phyloP scores from a whole-genome alignment of 2,113 vertebrate species.

The Terrapene triunguis region DNA sequence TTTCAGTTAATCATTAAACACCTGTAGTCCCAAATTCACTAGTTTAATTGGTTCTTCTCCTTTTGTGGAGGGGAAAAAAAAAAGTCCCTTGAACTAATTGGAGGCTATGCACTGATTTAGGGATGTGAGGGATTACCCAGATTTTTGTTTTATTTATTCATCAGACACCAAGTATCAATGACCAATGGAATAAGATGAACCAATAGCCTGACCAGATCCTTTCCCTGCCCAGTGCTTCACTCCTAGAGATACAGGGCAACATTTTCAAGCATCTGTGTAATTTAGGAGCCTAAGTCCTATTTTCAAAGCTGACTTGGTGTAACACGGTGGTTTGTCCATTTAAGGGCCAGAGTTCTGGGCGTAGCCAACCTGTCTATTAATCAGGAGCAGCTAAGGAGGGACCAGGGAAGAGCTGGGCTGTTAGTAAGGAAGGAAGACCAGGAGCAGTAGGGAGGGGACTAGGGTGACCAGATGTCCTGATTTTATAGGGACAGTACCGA shows the following conservation, averaged over 20 bases:
- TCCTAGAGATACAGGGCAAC: not conserved
- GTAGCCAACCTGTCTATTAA: not conserved
- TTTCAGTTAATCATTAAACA: conserved; percentile 44
- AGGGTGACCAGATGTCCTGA: no score
- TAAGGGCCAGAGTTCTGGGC: not conserved
- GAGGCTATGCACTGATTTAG: fast-evolving
- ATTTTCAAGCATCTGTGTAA: not conserved
- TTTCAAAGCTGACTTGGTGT: not conserved
- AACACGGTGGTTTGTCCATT: not conserved
- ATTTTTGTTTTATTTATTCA: not conserved
- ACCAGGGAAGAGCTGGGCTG: not conserved
- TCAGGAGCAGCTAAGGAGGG: not conserved
- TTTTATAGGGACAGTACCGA: no score
- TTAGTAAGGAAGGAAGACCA: not conserved
- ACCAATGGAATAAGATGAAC: fast-evolving
- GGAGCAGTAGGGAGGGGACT: not conserved
- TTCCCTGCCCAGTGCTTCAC: fast-evolving
- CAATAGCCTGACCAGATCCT: fast-evolving
- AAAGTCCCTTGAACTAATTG: not conserved
- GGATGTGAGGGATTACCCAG: fast-evolving
- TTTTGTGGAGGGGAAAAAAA: not conserved
- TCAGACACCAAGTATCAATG: fast-evolving
- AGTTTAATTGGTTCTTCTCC: not conserved
- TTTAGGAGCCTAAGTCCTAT: not conserved
- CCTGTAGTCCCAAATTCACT: fast-evolving